A percentile compares a stretch with the other conserved stretches of the same genome.
Evolutionary conservation across 2,797 vertebrate genomes (phyloP).

Genomic region (Leuciscus waleckii): DNA sequence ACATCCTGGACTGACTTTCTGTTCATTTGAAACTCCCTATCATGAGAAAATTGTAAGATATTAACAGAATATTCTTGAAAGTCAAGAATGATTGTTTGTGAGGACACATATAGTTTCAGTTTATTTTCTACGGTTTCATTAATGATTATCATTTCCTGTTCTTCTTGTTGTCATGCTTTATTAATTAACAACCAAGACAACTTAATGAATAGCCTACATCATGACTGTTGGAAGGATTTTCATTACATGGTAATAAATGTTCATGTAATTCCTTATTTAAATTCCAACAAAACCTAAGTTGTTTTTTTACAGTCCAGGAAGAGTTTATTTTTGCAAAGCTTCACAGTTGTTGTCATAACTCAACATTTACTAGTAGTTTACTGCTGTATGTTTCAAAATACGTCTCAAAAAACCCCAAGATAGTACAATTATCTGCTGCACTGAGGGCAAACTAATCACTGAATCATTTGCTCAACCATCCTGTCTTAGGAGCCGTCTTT

Average conservation of each 20-base stretch:
- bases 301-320: not conserved
- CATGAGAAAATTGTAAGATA: not conserved
- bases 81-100: not conserved
- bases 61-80: not conserved
- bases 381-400: not conserved
- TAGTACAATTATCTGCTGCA: not conserved
- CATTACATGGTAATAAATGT: no score
- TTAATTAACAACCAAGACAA: not conserved
- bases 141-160: slow-evolving; percentile 17
- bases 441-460: slow-evolving; percentile 1
- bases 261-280: not conserved
- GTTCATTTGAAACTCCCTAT: not conserved
- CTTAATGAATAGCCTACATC: slow-evolving; percentile 4
- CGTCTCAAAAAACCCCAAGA: not conserved
- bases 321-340: not conserved
- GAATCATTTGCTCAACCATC: not conserved
- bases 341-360: not conserved
- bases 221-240: not conserved
- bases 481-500: not conserved
- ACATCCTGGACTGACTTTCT: not conserved
- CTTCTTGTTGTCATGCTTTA: not conserved
- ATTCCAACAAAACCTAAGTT: not conserved
- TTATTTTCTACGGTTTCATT: not conserved
- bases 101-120: not conserved
- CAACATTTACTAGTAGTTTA: not conserved